A percentile compares a stretch with the other conserved stretches of the same genome.
Conservation (phyloP, 2,888 invertebrate species). For the Apotomis betuletana region DNA sequence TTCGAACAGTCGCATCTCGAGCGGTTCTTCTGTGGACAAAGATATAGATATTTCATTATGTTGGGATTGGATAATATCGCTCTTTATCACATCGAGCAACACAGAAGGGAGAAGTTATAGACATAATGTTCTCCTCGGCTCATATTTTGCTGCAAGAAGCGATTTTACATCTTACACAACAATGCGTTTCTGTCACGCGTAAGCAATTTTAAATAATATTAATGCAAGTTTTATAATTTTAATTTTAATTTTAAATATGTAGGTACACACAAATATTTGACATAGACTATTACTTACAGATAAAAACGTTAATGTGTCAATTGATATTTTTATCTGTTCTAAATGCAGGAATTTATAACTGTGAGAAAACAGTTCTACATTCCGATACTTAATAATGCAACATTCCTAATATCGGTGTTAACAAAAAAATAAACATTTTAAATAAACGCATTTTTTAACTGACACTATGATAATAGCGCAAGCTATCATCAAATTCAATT, state of each 20-base stretch:
- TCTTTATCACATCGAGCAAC: too few species aligned
- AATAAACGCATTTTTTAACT: too few species aligned
- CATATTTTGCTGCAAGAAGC: too few species aligned
- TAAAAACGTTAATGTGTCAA: background rate
- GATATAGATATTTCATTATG: background rate
- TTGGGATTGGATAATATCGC: too few species aligned
- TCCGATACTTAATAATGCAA: background rate
- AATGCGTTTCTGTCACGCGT: too few species aligned
- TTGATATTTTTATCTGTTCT: background rate
- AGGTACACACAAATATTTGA: background rate
- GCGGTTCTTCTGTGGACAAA: slow-evolving; percentile 52
- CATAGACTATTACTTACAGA: too few species aligned
- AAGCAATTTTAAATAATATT: too few species aligned
- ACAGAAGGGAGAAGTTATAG: too few species aligned
- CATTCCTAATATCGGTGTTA: background rate
- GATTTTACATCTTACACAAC: too few species aligned
- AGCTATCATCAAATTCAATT: slow-evolving; percentile 42
- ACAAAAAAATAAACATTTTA: too few species aligned
- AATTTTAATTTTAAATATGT: background rate
- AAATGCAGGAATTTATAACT: background rate
- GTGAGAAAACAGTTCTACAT: background rate
- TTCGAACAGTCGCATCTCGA: slow-evolving; percentile 64
- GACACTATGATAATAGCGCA: background rate
- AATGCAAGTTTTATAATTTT: too few species aligned
- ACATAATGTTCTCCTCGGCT: too few species aligned